Evolutionary conservation across 1,140 invertebrate species (phyloP).

Genomic region (Lucilia sericata): DNA sequence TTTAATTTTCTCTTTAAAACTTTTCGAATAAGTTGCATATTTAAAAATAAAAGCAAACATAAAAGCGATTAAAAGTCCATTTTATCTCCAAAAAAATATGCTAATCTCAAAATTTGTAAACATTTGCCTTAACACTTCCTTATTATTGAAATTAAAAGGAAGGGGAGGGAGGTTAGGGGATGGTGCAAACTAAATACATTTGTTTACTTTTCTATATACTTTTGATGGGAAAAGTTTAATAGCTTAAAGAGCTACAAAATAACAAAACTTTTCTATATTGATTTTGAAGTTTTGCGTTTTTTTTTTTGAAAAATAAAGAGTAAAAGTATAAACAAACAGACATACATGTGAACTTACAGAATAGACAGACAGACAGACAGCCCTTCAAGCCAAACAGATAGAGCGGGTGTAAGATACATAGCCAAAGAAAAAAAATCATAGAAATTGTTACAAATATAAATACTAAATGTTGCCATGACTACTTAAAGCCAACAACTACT

Average conservation of each 20-base stretch:
- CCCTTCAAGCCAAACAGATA: too few relatives aligned
- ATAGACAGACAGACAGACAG: too few relatives aligned
- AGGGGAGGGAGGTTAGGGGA: too few relatives aligned
- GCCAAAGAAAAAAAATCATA: not conserved
- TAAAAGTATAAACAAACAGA: not conserved
- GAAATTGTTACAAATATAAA: not conserved
- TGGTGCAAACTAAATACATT: not conserved
- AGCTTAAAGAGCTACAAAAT: slow-evolving; percentile 19
- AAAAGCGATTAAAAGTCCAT: too few relatives aligned
- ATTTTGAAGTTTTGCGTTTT: slow-evolving; percentile 22
- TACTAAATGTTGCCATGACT: slow-evolving; percentile 23
- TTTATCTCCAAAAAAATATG: too few relatives aligned
- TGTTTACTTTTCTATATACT: not conserved
- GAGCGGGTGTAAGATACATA: not conserved
- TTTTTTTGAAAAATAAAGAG: not conserved
- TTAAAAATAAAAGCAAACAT: too few relatives aligned
- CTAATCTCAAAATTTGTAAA: too few relatives aligned
- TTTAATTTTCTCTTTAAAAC: too few relatives aligned
- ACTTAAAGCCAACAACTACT: slow-evolving; percentile 2
- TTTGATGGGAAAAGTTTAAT: slow-evolving; percentile 34
- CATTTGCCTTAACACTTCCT: too few relatives aligned
- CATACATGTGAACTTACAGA: too few relatives aligned
- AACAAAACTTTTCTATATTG: slow-evolving; percentile 21
- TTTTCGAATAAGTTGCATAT: too few relatives aligned
- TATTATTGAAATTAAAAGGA: too few relatives aligned